Conservation (phyloP, 1,140 invertebrate species). For the Oppia nitens region DNA sequence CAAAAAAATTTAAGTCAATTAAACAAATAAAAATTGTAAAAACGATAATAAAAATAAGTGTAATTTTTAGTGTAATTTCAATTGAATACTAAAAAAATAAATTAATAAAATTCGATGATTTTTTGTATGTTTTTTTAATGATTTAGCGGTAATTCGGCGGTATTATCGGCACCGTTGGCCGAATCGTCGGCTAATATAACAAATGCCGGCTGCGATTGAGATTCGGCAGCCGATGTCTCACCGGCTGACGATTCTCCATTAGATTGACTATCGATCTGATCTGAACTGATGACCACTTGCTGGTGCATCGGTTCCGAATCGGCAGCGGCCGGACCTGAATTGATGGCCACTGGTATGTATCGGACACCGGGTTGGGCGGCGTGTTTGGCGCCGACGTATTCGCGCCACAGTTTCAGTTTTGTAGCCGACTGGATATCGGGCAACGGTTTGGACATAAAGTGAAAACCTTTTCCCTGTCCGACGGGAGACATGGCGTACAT, state of each 20-base stretch:
- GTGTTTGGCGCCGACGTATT: conserved; percentile 7
- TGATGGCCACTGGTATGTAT: conserved; percentile 8
- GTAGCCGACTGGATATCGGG: neutral
- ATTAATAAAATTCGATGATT: too few relatives aligned
- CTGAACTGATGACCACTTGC: conserved; percentile 3
- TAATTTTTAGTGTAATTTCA: too few relatives aligned
- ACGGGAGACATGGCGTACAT: neutral
- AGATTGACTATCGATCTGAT: neutral
- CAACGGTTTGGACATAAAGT: neutral
- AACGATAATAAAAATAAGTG: too few relatives aligned
- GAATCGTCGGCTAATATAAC: conserved; percentile 2
- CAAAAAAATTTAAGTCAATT: too few relatives aligned
- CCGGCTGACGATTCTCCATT: neutral
- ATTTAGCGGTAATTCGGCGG: too few relatives aligned
- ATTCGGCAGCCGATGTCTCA: neutral
- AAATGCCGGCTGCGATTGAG: conserved; percentile 5
- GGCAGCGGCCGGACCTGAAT: too few relatives aligned
- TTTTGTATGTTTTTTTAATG: too few relatives aligned
- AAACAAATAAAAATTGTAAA: too few relatives aligned
- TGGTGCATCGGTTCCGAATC: neutral
- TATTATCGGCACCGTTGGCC: too few relatives aligned
- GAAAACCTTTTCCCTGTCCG: neutral
- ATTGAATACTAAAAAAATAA: too few relatives aligned
- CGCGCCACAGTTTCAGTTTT: conserved; percentile 11
- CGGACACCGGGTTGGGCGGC: conserved; percentile 8